A percentile compares a stretch with the other conserved stretches of the same genome.
Evolutionary conservation across 2,888 invertebrate genomes (phyloP).

Genomic region (Chirona hameri): DNA sequence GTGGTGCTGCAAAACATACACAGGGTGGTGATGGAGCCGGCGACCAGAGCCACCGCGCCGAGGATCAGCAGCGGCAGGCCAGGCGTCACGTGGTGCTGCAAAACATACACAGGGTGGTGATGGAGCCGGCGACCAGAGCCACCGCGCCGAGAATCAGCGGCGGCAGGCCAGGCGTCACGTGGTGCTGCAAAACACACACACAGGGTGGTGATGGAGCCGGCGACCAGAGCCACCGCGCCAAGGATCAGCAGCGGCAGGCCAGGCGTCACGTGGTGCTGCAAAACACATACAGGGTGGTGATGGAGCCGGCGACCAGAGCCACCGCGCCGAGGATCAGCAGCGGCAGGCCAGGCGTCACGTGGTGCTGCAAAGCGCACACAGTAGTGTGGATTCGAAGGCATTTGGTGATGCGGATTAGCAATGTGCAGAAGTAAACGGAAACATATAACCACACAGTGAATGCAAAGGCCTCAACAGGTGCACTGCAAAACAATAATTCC

Average conservation of each 20-base stretch:
- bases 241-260: slow-evolving; percentile 36
- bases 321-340: no score
- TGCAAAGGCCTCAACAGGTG: no score
- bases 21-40: slow-evolving; percentile 30
- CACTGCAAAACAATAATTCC: no score
- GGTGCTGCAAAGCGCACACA: background rate
- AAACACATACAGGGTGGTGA: no score
- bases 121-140: background rate
- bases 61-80: slow-evolving; percentile 26
- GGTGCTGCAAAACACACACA: background rate
- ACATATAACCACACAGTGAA: no score
- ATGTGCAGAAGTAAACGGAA: no score
- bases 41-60: no score
- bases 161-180: slow-evolving; percentile 29
- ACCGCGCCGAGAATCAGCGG: no score
- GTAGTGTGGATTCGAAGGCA: background rate
- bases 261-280: background rate
- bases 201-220: no score
- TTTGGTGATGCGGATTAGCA: background rate
- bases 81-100: background rate
- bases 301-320: slow-evolving; percentile 32
- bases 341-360: slow-evolving; percentile 28
- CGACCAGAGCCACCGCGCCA: slow-evolving; percentile 30
- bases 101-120: slow-evolving; percentile 32
- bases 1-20: background rate